Base-by-base conservation (phyloP, 2,888 invertebrate genomes). In the Girardia tigrina region DNA sequence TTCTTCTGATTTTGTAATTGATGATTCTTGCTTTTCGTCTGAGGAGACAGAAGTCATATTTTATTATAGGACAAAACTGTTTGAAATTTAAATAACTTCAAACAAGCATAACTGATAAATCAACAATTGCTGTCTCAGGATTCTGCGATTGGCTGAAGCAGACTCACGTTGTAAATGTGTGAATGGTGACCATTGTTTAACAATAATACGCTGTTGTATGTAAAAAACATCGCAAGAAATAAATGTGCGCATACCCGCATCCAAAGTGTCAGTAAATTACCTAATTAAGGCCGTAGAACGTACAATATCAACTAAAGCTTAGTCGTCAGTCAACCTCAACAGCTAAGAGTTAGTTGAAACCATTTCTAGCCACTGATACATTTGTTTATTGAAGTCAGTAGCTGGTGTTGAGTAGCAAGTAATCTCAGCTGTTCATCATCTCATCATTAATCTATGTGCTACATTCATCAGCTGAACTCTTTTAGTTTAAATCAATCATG, bases 401-500 rank as follows among this genome's bases (percentile, higher is more conserved):
- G 56, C 56, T 56, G 56, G 56, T 56, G 56, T 56, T 56, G 56
- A 56, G 56, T 4, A 56, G 56, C 56, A 56, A 56, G 56, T n/a
- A 56, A 56, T 56, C 56, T 56, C 56, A 56, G 56, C 56, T 56
- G 56, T 56, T 56, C 56, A 56, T 56, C 56, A 56, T 56, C 56
- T 56, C 56, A 56, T 56, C 56, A 56, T 56, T 56, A 56, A 56
- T 56, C 56, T 56, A 56, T 16, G 56, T 56, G 56, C 56, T 56
- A 56, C 23, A 56, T 56, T 56, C 56, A 56, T 56, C 56, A 56
- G 56, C 56, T 56, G 8, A 56, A 56, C 56, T 56, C 56, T 56
- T 56, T 56, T 56, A 56, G 23, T 56, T 20, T 56, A n/a, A 56
- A 56, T 56, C 56, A 56, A 56, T 56, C 56, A 56, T 56, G 56